Conservation (phyloP, 2,113 vertebrate species). For the Carettochelys insculpta region DNA sequence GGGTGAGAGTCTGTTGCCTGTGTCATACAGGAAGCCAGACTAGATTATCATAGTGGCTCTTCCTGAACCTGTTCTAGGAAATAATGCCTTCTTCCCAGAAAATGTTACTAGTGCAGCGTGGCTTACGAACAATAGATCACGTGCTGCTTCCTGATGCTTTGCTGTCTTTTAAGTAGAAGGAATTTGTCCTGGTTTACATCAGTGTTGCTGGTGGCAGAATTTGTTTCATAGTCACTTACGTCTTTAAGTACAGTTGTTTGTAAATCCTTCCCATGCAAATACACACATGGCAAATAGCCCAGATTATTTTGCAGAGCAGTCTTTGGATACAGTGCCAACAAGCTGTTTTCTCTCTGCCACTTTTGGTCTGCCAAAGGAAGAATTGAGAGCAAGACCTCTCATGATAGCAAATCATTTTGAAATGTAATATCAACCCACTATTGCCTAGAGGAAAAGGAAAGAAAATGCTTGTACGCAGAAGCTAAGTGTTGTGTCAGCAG, state of each 20-base stretch:
- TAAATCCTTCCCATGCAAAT: background rate
- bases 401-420: slow-evolving; percentile 7
- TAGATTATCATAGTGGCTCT: background rate
- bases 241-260: background rate
- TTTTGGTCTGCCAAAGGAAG: slow-evolving; percentile 6
- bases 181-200: background rate
- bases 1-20: background rate
- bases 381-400: background rate
- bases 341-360: slow-evolving; percentile 1
- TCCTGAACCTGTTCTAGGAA: background rate
- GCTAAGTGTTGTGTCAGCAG: background rate
- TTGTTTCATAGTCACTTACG: background rate
- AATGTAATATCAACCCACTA: background rate
- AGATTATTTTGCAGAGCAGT: background rate
- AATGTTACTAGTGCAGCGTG: background rate
- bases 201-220: background rate
- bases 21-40: background rate
- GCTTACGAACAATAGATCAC: background rate
- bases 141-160: background rate
- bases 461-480: background rate
- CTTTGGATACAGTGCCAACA: background rate
- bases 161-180: background rate
- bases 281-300: background rate
- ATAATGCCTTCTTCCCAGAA: background rate
- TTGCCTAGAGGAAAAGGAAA: background rate